A percentile compares a stretch with the other conserved stretches of the same genome.
These are phyloP conservation scores for Oscheius sp. DNA, from an alignment of 2,888 invertebrate species.

Conservation along the genomic window DNA sequence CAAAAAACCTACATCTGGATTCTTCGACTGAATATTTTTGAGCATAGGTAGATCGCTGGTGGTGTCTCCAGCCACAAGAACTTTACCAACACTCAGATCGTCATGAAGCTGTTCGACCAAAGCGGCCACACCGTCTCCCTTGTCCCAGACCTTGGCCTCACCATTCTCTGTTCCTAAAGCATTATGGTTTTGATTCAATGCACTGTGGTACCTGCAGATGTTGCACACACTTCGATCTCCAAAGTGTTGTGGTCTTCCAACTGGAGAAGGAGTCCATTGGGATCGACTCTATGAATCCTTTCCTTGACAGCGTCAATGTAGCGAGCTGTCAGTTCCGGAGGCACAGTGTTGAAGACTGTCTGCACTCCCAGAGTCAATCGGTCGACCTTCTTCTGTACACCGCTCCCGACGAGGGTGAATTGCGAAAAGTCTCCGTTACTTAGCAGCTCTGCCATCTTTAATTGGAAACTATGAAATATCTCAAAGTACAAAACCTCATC, in stretches of 20 bases:
- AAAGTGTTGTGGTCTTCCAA: conserved; percentile 69
- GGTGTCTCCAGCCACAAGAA: conserved; percentile 73
- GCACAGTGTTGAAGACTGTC: conserved; percentile 70
- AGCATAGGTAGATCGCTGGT: conserved; percentile 72
- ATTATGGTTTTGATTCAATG: conserved; percentile 31
- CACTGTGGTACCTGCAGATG: conserved; percentile 47
- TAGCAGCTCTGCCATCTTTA: conserved; percentile 60
- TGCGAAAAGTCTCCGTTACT: conserved; percentile 64
- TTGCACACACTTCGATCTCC: conserved; percentile 70
- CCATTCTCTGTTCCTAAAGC: conserved; percentile 13
- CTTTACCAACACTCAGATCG: conserved; percentile 49
- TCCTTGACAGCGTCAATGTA: conserved; percentile 70
- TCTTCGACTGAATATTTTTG: conserved; percentile 57
- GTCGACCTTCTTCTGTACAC: conserved; percentile 72
- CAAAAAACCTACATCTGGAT: conserved; percentile 58
- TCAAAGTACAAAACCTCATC: conserved; percentile 55
- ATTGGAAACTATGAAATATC: too few species aligned
- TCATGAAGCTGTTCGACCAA: conserved; percentile 48
- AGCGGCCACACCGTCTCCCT: conserved; percentile 56
- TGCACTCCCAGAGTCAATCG: conserved; percentile 73
- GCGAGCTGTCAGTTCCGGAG: conserved; percentile 39
- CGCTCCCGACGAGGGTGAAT: conserved; percentile 72
- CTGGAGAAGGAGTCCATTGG: conserved; percentile 61
- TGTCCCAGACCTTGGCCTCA: conserved; percentile 48
- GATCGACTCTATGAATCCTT: conserved; percentile 69